Base-by-base conservation (phyloP, 2,113 vertebrate species). In the Ictalurus furcatus region DNA sequence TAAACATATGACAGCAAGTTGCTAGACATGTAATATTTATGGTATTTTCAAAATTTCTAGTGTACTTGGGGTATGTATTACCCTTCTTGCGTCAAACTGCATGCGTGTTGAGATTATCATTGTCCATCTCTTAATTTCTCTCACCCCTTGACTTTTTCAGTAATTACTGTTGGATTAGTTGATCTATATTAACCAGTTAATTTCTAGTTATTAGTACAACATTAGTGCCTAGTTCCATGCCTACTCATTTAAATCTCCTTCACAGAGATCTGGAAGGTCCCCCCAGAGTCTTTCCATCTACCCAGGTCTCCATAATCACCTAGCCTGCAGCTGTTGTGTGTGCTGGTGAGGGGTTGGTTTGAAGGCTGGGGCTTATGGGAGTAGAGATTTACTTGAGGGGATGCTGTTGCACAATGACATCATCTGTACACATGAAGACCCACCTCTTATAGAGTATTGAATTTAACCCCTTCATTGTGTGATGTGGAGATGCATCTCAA, bases 231-330 rank as follows among this genome's bases (percentile, higher is more conserved):
- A 79, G n/a, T 83, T 88, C 40, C 48, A 34, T 83, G 25, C 25
- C 52, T 16, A n/a, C 13, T 61, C 28, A 82, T 82, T 37, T 82
- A 59, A 82, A 34, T 76, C 13, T 28, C 11, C 17, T 73, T 74
- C 69, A 37, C 23, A 0, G 54, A 76, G 85, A 58, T 52, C 65
- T 44, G 21, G 16, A 83, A 83, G 7, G 44, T 7, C 44, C 87
- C 61, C 34, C 63, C 63, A 44, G 34, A 59, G 67, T 69, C 23
- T 54, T 54, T 44, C 63, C 40, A n/a, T 85, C 54, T 69, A 48
- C 65, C 52, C 54, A 59, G 56, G 85, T 90, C 85, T 59, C 85
- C 89, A 84, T 90, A 89, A 89, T 88, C 88, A 89, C 89, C 86
- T 61, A 76, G 59, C 86, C 76, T 89, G 19, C 88, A 19, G 88